Percentiles rank a stretch among this genome's conserved stretches.
These are phyloP conservation scores for Gorsachius magnificus DNA, from an alignment of 2,797 vertebrate genomes.

Conservation along the genomic window DNA sequence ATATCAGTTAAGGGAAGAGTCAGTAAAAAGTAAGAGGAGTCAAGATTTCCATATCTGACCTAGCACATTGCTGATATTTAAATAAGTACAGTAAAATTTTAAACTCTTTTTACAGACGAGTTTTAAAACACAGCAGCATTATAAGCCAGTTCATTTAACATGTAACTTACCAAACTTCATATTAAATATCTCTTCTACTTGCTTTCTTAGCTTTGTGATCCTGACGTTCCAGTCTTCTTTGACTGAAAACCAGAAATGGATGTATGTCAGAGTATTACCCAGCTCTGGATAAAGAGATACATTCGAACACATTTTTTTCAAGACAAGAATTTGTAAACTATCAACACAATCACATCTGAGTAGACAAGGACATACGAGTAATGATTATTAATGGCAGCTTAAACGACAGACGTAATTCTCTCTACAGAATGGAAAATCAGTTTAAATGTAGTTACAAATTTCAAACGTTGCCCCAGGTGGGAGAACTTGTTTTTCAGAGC, in stretches of 20 bases:
- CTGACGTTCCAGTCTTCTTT: conserved; percentile 83
- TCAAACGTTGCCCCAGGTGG: not conserved
- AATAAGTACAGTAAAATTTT: not conserved
- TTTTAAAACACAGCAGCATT: not conserved
- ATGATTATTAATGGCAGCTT: not conserved
- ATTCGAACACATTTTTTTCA: not conserved
- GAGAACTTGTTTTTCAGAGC: not conserved
- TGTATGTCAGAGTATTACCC: not conserved
- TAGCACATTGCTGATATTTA: not conserved
- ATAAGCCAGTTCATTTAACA: not conserved
- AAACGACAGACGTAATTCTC: not conserved
- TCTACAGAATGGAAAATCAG: not conserved
- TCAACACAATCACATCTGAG: not conserved
- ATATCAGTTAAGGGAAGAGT: not conserved
- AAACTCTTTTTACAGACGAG: not conserved
- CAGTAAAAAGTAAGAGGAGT: not conserved
- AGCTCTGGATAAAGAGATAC: not conserved
- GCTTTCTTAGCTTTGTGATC: conserved; percentile 81
- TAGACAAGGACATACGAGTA: not conserved
- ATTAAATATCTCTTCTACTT: conserved; percentile 83
- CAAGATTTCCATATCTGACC: not conserved
- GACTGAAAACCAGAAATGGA: conserved; percentile 56
- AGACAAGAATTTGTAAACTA: not conserved
- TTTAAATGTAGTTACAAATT: not conserved
- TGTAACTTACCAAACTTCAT: conserved; percentile 78